phyloP scores from a whole-genome alignment of 2,797 vertebrate species.

The Sebastes hubbsi region DNA sequence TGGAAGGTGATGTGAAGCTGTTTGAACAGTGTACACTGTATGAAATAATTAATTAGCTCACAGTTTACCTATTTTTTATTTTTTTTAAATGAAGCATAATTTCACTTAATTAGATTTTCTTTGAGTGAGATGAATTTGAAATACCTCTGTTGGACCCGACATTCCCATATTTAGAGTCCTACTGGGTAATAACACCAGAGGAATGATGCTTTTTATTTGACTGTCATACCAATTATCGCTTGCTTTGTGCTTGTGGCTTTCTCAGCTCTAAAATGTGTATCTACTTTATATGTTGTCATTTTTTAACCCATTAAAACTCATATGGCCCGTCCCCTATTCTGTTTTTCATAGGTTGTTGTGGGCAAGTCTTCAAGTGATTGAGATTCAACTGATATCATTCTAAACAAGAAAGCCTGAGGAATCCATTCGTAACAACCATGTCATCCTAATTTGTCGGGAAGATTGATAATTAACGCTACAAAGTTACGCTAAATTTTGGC shows the following conservation, averaged over 20 bases:
- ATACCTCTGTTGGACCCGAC: background rate
- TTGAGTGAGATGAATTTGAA: conserved; percentile 17
- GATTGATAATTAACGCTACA: too few species aligned
- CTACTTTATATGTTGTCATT: background rate
- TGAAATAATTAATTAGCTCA: conserved; percentile 4
- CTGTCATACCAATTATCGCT: background rate
- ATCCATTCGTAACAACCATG: too few species aligned
- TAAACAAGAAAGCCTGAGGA: too few species aligned
- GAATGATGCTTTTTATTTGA: background rate
- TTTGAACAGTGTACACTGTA: background rate
- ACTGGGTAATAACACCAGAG: background rate
- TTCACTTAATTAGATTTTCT: conserved; percentile 27
- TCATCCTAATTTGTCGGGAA: too few species aligned
- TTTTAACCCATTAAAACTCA: too few species aligned
- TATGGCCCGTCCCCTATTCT: too few species aligned
- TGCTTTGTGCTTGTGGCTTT: background rate
- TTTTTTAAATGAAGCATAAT: background rate
- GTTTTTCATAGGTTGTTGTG: too few species aligned
- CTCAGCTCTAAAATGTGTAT: background rate
- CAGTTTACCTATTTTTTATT: background rate
- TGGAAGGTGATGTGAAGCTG: background rate
- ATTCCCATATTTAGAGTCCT: background rate
- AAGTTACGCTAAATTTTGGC: too few species aligned
- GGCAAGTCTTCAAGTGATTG: too few species aligned
- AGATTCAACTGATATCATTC: too few species aligned